Percentiles rank a stretch among this genome's conserved stretches.
phyloP scores from a whole-genome alignment of 2,113 vertebrate species.

The Pipra filicauda region DNA sequence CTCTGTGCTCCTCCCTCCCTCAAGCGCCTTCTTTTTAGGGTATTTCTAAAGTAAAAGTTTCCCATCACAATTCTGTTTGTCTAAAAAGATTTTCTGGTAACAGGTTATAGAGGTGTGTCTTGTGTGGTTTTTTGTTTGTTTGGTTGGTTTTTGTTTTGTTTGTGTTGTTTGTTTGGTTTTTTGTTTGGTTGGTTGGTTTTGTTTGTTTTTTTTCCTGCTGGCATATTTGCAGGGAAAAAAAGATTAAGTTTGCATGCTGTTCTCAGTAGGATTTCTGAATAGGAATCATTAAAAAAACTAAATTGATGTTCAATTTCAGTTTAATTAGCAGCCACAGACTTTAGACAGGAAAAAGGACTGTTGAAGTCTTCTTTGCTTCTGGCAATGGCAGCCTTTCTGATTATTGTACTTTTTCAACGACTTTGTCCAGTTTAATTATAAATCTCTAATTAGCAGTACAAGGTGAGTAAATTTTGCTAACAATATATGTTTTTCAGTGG shows the following conservation, averaged over 20 bases:
- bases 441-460: background rate
- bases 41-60: background rate
- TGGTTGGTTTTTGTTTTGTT: too few species aligned
- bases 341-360: background rate
- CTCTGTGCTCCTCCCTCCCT: rapidly evolving
- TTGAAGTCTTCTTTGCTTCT: background rate
- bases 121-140: background rate
- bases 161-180: background rate
- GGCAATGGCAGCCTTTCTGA: background rate
- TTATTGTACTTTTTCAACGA: background rate
- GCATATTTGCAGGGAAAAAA: background rate
- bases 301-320: background rate
- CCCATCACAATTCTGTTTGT: background rate
- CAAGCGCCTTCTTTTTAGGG: background rate
- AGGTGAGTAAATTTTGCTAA: background rate
- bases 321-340: background rate
- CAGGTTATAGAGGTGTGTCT: background rate
- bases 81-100: background rate
- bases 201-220: background rate
- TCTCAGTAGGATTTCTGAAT: background rate
- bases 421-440: conserved; percentile 32
- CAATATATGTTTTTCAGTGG: background rate
- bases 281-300: background rate
- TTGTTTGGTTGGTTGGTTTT: background rate
- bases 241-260: background rate